Percentiles rank a stretch among this genome's conserved stretches.
Evolutionary conservation across 2,797 vertebrate genomes (phyloP).

Genomic region (Crenuchus spilurus): DNA sequence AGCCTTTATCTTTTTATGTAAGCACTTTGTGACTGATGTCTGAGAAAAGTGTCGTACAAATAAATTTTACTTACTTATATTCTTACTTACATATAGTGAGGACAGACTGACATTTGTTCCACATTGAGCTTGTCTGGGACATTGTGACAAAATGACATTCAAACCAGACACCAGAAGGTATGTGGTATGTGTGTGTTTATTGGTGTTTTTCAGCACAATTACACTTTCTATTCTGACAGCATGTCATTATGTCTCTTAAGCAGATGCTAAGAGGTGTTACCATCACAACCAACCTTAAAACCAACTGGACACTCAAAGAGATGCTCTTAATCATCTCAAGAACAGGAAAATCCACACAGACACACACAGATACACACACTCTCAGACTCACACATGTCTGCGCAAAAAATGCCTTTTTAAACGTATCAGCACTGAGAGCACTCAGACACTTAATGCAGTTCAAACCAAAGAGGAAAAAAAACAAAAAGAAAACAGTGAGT

Average conservation of each 20-base stretch:
- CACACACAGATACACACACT: background rate
- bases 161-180: background rate
- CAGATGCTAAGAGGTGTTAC: slow-evolving; percentile 45
- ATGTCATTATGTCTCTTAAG: slow-evolving; percentile 56
- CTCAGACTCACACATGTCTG: background rate
- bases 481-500: background rate
- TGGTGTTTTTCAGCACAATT: slow-evolving; percentile 44
- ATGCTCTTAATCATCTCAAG: slow-evolving; percentile 5
- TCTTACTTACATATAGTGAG: too few species aligned
- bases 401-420: background rate
- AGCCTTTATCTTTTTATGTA: too few species aligned
- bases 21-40: too few species aligned
- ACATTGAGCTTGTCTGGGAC: too few species aligned
- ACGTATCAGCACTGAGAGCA: background rate
- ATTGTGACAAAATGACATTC: too few species aligned
- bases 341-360: background rate
- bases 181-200: slow-evolving; percentile 18
- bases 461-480: background rate
- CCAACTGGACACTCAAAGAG: slow-evolving; percentile 33
- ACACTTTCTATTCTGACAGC: slow-evolving; percentile 48
- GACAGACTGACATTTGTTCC: too few species aligned
- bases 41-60: too few species aligned
- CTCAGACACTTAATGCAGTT: background rate
- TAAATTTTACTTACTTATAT: too few species aligned
- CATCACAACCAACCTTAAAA: slow-evolving; percentile 60